These are phyloP conservation scores for Napeogenes inachia DNA, from an alignment of 2,888 invertebrate species.

Conservation along the genomic window DNA sequence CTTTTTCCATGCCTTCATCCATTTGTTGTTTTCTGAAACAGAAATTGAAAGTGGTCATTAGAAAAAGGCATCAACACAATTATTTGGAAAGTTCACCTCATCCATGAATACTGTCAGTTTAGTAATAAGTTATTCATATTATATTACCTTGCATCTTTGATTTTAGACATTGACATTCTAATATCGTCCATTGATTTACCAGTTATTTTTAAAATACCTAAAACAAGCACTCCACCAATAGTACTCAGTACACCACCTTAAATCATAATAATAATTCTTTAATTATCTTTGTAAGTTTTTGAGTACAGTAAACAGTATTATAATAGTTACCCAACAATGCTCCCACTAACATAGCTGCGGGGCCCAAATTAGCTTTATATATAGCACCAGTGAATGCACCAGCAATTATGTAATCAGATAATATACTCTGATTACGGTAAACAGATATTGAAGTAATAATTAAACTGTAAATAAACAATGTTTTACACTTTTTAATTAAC, in stretches of 20 bases:
- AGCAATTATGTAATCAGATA: slow-evolving; percentile 81
- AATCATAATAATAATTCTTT: slow-evolving; percentile 34
- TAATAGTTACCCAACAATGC: slow-evolving; percentile 75
- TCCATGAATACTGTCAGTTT: no score
- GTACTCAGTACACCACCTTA: slow-evolving; percentile 79
- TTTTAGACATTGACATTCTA: slow-evolving; percentile 77
- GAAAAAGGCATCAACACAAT: not conserved
- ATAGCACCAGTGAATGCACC: slow-evolving; percentile 81
- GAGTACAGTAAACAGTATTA: slow-evolving; percentile 4
- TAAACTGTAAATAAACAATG: slow-evolving; percentile 68
- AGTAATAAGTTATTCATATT: not conserved
- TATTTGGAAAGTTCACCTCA: no score
- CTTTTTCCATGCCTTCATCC: slow-evolving; percentile 54
- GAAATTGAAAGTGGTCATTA: not conserved
- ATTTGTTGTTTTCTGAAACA: slow-evolving; percentile 53
- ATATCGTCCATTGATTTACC: slow-evolving; percentile 82
- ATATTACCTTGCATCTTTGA: slow-evolving; percentile 54
- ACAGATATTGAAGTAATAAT: slow-evolving; percentile 80
- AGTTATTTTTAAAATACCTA: slow-evolving; percentile 73
- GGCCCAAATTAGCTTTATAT: slow-evolving; percentile 83
- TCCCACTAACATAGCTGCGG: slow-evolving; percentile 82
- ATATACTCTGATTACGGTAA: slow-evolving; percentile 81
- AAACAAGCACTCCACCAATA: slow-evolving; percentile 75
- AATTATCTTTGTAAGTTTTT: not conserved
- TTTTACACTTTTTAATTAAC: no score